Conservation (phyloP, 2,113 vertebrate species). For the Mirounga angustirostris region DNA sequence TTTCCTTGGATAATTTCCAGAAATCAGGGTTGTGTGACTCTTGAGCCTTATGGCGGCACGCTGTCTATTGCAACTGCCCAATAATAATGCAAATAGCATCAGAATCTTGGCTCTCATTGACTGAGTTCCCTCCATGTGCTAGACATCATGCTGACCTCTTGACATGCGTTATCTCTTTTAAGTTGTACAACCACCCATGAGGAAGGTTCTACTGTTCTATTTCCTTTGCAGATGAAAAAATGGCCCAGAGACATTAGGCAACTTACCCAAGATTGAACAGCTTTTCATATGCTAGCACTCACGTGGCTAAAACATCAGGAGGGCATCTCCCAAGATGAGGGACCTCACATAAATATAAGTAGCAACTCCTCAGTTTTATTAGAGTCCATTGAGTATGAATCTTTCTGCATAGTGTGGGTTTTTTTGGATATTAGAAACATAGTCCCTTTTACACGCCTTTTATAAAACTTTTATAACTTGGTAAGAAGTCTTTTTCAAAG, state of each 20-base stretch:
- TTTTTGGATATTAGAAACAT: background rate
- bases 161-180: background rate
- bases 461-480: background rate
- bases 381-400: background rate
- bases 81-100: no score
- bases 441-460: background rate
- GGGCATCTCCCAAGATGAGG: background rate
- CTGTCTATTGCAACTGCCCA: background rate
- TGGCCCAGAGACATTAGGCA: background rate
- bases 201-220: background rate
- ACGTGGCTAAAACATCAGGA: background rate
- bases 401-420: background rate
- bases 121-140: background rate
- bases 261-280: background rate
- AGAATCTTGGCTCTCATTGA: no score
- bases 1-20: constrained; percentile 6
- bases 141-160: background rate
- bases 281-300: background rate
- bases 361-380: background rate
- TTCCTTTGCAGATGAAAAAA: background rate
- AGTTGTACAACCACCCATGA: background rate
- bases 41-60: background rate
- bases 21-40: background rate
- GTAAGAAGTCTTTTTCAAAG: background rate
- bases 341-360: background rate